Base-by-base conservation (phyloP, 1,140 invertebrate species). In the Cherax destructor region DNA sequence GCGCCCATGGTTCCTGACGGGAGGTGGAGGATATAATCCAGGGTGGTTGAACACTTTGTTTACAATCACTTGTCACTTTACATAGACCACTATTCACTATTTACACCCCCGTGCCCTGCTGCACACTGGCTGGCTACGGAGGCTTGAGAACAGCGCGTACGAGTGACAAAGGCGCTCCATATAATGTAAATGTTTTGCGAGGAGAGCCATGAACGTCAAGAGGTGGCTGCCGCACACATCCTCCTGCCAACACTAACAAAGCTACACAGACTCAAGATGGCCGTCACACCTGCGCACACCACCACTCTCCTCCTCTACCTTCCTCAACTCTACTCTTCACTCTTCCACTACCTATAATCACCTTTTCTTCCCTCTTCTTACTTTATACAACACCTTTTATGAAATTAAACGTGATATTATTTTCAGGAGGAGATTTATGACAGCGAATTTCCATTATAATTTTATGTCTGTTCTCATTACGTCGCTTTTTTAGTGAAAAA, bases 241-340 rank as follows among this genome's bases (percentile, higher is more conserved):
- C 80, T 52, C 52, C 52, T 83, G 2, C 80, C 52, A 83, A 18
- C 80, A 83, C 80, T 83, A 59, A 83, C 80, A 83, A 83, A 83
- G 80, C 80, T 83, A 83, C 80, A 83, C 80, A 83, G 52, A 83
- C 49, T 83, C 80, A 83, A 83, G 80, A 83, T 83, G 80, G 80
- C 80, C 52, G 80, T 30, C 80, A 24, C 52, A 83, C 80, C 80
- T 83, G 80, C 80, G 80, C 80, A 83, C 80, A 83, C 21, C 21
- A 52, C 50, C 52, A 11, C 52, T 56, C 52, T 56, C 52, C 52
- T 56, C 52, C 4, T 18, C 80, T 49, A 21, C 24, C n/a, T 21
- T 6, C 50, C 49, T 21, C 80, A 41, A 50, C 78, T 16, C 9
- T 10, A n/a, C 72, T 76, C 30, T 41, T 2, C 52, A 56, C 72